Evolutionary conservation across 1,140 invertebrate species (phyloP).

Genomic region (Danaus plexippus): DNA sequence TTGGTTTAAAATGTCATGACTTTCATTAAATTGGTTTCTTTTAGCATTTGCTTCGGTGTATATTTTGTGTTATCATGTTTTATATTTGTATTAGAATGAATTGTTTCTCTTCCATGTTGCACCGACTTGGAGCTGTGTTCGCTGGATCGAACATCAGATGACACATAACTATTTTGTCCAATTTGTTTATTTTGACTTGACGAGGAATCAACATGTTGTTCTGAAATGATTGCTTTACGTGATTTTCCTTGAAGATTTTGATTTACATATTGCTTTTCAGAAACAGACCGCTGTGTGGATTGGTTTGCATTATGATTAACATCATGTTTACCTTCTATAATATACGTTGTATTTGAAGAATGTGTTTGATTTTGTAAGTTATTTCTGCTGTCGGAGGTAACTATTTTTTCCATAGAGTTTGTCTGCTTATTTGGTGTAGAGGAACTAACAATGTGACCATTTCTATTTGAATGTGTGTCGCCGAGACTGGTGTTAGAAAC

Average conservation of each 20-base stretch:
- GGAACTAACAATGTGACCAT: too few relatives aligned
- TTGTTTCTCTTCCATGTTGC: too few relatives aligned
- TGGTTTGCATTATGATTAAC: slow-evolving; percentile 14
- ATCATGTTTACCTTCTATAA: slow-evolving; percentile 21
- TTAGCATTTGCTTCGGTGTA: too few relatives aligned
- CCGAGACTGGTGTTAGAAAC: slow-evolving; percentile 32
- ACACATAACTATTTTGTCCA: slow-evolving; percentile 16
- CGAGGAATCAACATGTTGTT: slow-evolving; percentile 17
- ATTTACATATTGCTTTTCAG: slow-evolving; percentile 16
- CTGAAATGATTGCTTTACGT: slow-evolving; percentile 21
- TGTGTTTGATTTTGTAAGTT: slow-evolving; percentile 15
- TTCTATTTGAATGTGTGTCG: not conserved
- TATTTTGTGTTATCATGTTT: not conserved
- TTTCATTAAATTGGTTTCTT: too few relatives aligned
- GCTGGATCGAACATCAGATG: slow-evolving; percentile 14
- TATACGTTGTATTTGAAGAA: slow-evolving; percentile 28
- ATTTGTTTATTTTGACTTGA: slow-evolving; percentile 17
- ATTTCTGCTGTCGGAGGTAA: slow-evolving; percentile 16
- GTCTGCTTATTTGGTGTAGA: slow-evolving; percentile 9
- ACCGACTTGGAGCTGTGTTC: not conserved
- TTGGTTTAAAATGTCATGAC: too few relatives aligned
- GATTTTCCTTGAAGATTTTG: slow-evolving; percentile 13
- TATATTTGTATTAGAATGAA: not conserved
- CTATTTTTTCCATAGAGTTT: slow-evolving; percentile 11
- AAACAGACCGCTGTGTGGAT: slow-evolving; percentile 17